Base-by-base conservation (phyloP, 1,140 invertebrate genomes). In the Musca vetustissima region DNA sequence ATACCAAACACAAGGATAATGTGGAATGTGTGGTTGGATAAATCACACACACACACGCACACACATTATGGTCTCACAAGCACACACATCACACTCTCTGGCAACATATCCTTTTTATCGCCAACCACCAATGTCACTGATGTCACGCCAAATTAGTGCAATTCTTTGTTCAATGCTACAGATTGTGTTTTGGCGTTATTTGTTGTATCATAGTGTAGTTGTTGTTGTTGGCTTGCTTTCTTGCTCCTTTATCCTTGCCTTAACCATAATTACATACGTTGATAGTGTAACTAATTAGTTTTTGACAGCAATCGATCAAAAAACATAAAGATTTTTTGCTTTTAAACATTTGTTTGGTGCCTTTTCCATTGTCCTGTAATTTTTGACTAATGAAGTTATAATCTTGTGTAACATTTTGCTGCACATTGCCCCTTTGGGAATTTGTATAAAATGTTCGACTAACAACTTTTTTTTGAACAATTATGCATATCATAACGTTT, bases 301-400 rank as follows among this genome's bases (percentile, higher is more conserved):
- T 59, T 59, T 59, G 55, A 59, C 55, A 59, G 55, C 55, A 59
- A 59, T 59, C 55, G 55, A 59, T 59, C 55, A 59, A 59, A 59
- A 43, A 43, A 7, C 13, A 43, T 7, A 11, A n/a, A n/a, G n/a
- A n/a, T 43, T 13, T 43, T 7, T 28, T 28, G 28, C 8, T 28
- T 8, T 43, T 43, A n/a, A n/a, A n/a, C n/a, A n/a, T n/a, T 43
- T n/a, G n/a, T n/a, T n/a, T n/a, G n/a, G n/a, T n/a, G n/a, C n/a
- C n/a, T n/a, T n/a, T n/a, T n/a, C 36, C 36, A 43, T 43, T 43
- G 36, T 43, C 11, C 13, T 7, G 36, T 25, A 6, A 8, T 59
- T 59, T 59, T 59, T 59, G 55, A 59, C 55, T 59, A 59, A 59
- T 59, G 55, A 59, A 59, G 55, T 59, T 59, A 59, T 59, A 59